phyloP scores from a whole-genome alignment of 2,888 invertebrate genomes.

The Ormyrus pomaceus region DNA sequence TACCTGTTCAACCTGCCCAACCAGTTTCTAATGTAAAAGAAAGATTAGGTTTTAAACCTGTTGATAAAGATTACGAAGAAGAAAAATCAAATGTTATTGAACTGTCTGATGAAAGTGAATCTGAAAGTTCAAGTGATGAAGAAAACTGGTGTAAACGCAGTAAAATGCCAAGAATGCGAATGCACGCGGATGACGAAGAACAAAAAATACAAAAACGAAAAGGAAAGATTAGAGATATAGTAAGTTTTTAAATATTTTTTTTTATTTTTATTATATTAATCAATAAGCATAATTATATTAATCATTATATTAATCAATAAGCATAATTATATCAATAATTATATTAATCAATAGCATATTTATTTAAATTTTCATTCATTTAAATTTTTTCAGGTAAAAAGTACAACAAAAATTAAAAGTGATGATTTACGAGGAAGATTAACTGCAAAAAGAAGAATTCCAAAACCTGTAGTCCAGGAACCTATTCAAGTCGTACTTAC shows the following conservation, averaged over 20 bases:
- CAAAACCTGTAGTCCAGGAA: slow-evolving; percentile 62
- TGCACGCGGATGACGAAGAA: slow-evolving; percentile 93
- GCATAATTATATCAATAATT: slow-evolving; percentile 1
- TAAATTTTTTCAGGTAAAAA: slow-evolving; percentile 33
- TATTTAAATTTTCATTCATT: background rate
- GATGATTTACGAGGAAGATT: slow-evolving; percentile 69
- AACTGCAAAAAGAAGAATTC: slow-evolving; percentile 57
- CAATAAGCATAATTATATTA: slow-evolving; percentile 7
- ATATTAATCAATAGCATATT: slow-evolving; percentile 14
- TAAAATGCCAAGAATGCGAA: slow-evolving; percentile 86
- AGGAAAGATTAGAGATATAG: slow-evolving; percentile 52
- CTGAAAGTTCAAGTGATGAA: slow-evolving; percentile 75
- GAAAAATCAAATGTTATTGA: slow-evolving; percentile 48
- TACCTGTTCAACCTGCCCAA: slow-evolving; percentile 46
- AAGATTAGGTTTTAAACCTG: slow-evolving; percentile 65
- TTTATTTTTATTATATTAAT: slow-evolving; percentile 7
- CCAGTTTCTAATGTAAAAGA: slow-evolving; percentile 65
- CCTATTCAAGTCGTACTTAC: slow-evolving; percentile 71
- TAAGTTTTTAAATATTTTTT: slow-evolving; percentile 15
- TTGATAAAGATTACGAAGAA: background rate
- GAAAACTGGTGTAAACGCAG: slow-evolving; percentile 80
- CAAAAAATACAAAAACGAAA: slow-evolving; percentile 77
- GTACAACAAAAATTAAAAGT: slow-evolving; percentile 48
- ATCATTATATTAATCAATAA: slow-evolving; percentile 1
- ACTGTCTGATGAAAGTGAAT: slow-evolving; percentile 62